These are phyloP conservation scores for Vandiemenella viatica DNA, from an alignment of 2,888 invertebrate genomes.

Conservation along the genomic window DNA sequence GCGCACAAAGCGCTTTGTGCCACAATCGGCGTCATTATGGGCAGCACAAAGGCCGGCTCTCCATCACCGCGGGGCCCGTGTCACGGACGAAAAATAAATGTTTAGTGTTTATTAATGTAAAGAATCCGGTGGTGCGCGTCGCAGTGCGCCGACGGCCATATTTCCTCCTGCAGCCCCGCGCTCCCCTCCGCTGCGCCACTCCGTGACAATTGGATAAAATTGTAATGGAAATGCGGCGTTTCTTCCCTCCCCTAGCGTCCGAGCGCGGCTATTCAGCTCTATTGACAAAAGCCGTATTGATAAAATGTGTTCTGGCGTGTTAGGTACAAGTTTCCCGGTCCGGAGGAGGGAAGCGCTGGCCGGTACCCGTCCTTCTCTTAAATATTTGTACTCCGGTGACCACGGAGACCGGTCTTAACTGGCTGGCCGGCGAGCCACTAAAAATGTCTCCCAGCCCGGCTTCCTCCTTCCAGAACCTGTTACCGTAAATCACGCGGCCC, in stretches of 20 bases:
- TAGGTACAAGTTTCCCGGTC: neutral
- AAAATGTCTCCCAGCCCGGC: too few relatives aligned
- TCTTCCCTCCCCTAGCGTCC: too few relatives aligned
- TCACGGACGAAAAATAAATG: constrained; percentile 14
- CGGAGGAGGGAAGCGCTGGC: neutral
- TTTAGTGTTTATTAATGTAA: constrained; percentile 16
- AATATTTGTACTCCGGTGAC: neutral
- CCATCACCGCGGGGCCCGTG: constrained; percentile 2
- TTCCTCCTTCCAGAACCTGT: too few relatives aligned
- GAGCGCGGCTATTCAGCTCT: neutral
- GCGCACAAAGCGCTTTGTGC: neutral
- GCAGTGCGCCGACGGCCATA: neutral
- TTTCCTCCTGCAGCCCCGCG: neutral
- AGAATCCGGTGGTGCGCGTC: constrained; percentile 5
- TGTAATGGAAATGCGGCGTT: neutral
- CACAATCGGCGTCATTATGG: neutral
- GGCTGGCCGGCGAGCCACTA: too few relatives aligned
- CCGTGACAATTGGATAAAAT: neutral
- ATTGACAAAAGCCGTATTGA: neutral
- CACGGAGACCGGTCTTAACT: too few relatives aligned
- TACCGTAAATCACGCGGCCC: too few relatives aligned
- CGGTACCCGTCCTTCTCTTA: too few relatives aligned
- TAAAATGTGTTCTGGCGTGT: neutral
- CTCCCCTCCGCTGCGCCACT: neutral
- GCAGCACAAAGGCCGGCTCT: neutral